A percentile compares a stretch with the other conserved stretches of the same genome.
Evolutionary conservation across 2,797 vertebrate genomes (phyloP).

Genomic region (Lates japonicus): DNA sequence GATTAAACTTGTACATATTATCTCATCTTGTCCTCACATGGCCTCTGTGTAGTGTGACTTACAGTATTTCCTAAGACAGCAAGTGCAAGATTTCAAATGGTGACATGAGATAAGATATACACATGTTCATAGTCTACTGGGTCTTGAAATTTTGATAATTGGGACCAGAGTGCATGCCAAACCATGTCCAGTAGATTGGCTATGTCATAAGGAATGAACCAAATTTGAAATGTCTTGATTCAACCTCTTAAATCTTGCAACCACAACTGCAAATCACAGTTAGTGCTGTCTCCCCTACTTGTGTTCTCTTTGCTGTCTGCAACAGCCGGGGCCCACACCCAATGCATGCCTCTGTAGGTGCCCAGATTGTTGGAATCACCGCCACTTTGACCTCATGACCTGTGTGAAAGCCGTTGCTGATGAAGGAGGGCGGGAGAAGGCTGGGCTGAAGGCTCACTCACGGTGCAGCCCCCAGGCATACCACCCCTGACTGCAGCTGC

Average conservation of each 20-base stretch:
- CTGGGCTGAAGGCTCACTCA: slow-evolving; percentile 92
- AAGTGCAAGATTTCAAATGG: background rate
- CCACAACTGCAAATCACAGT: slow-evolving; percentile 9
- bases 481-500: slow-evolving; percentile 90
- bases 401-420: slow-evolving; percentile 86
- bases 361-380: slow-evolving; percentile 94
- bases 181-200: background rate
- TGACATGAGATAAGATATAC: background rate
- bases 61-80: background rate
- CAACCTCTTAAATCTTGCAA: background rate
- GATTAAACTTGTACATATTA: background rate
- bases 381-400: slow-evolving; percentile 95
- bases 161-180: background rate
- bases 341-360: slow-evolving; percentile 84
- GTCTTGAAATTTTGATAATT: background rate
- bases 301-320: slow-evolving; percentile 19
- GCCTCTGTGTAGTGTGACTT: background rate
- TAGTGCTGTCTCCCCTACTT: background rate
- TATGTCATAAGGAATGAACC: background rate
- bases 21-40: background rate
- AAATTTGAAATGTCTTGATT: background rate
- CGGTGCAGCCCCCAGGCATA: slow-evolving; percentile 91
- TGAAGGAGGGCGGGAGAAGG: slow-evolving; percentile 91
- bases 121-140: background rate
- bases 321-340: slow-evolving; percentile 23